phyloP scores from a whole-genome alignment of 2,888 invertebrate genomes.

The Drosophila borealis region DNA sequence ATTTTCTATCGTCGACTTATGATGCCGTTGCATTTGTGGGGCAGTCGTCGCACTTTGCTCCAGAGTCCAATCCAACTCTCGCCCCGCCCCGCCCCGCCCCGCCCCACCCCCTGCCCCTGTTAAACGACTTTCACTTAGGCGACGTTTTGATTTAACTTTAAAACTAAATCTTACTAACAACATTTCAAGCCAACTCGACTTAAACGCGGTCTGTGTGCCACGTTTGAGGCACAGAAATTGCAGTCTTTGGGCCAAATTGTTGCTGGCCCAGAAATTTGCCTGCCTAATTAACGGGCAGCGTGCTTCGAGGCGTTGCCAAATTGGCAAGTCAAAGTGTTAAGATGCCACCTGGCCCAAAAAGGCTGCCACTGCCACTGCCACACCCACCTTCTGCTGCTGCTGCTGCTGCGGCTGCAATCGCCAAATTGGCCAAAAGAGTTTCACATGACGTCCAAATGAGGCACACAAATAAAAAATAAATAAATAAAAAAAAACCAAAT shows the following conservation, averaged over 20 bases:
- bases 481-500: slow-evolving; percentile 14
- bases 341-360: slow-evolving; percentile 60
- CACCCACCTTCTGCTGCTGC: slow-evolving; percentile 32
- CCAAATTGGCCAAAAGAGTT: slow-evolving; percentile 61
- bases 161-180: slow-evolving; percentile 1
- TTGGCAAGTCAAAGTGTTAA: slow-evolving; percentile 72
- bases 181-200: neutral
- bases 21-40: slow-evolving; percentile 30
- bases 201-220: slow-evolving; percentile 16
- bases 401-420: slow-evolving; percentile 3
- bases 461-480: slow-evolving; percentile 9
- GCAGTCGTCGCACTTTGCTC: slow-evolving; percentile 31
- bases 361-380: slow-evolving; percentile 31
- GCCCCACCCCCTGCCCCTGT: neutral
- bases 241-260: slow-evolving; percentile 33
- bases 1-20: slow-evolving; percentile 17
- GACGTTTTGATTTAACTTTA: neutral
- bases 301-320: slow-evolving; percentile 57
- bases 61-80: neutral
- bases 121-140: slow-evolving; percentile 44
- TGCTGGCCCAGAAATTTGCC: slow-evolving; percentile 40
- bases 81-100: neutral
- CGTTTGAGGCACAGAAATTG: slow-evolving; percentile 1
- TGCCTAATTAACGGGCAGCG: slow-evolving; percentile 59
- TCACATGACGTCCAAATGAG: slow-evolving; percentile 47